phyloP scores from a whole-genome alignment of 2,888 invertebrate genomes.

The Polydesmus complanatus region DNA sequence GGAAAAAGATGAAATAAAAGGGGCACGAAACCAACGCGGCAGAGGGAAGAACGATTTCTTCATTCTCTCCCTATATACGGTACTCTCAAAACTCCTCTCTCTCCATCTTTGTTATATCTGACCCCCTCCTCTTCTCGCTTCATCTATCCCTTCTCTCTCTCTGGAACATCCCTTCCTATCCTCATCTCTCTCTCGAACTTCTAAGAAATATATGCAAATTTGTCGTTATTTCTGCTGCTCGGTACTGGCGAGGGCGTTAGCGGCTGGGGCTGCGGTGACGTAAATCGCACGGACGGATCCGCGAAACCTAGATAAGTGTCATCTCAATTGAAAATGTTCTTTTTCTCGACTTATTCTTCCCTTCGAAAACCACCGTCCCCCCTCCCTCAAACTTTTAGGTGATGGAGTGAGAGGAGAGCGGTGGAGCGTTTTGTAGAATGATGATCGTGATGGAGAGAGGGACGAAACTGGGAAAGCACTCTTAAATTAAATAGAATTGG shows the following conservation, averaged over 20 bases:
- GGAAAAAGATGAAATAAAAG: background rate
- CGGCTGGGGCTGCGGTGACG: background rate
- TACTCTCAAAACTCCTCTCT: too few species aligned
- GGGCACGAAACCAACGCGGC: too few species aligned
- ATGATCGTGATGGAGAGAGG: background rate
- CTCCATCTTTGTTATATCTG: background rate
- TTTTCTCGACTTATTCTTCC: background rate
- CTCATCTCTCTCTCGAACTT: background rate
- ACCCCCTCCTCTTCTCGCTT: background rate
- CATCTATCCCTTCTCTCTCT: background rate
- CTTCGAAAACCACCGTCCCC: background rate
- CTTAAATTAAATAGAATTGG: too few species aligned
- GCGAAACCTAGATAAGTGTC: background rate
- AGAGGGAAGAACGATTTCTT: too few species aligned
- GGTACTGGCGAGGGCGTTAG: background rate
- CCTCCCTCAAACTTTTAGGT: background rate
- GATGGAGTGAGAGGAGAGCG: background rate
- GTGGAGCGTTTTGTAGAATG: background rate
- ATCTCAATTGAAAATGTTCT: background rate
- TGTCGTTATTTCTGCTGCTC: too few species aligned
- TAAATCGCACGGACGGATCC: background rate
- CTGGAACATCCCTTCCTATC: background rate
- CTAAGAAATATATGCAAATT: background rate
- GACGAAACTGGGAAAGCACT: too few species aligned
- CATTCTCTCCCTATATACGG: too few species aligned